Evolutionary conservation across 2,113 vertebrate species (phyloP), one percentile per base, ranked within the genome.

Genomic region (Penelope pileata): DNA sequence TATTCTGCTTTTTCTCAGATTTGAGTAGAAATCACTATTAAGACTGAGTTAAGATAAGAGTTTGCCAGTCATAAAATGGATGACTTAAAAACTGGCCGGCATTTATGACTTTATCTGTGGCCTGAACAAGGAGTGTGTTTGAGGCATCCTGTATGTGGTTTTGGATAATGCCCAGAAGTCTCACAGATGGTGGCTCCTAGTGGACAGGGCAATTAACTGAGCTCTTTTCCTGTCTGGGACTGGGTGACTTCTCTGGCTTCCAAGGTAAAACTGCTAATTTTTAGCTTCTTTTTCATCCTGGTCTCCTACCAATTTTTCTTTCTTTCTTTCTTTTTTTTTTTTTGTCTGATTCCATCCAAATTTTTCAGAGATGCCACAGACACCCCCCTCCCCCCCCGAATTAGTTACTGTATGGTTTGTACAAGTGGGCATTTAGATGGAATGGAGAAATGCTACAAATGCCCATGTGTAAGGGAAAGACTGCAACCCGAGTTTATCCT

Each of bases 51-150:
- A 67, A 90, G 85, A 74, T 94, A 95, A 95, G 88, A 54, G 38
- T 69, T 91, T 95, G 91, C 60, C 75, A 92, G 67, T 34, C 56
- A 48, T 81, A 75, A 92, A 96, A 94, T 68, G 47, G 23, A 90
- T 85, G 54, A n/a, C 67, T 93, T 88, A 74, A 94, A 80, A 73
- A 29, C 21, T 89, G 83, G 36, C 59, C 32, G 48, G 24, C 34
- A 88, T 0, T 53, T 69, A 47, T 15, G 70, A 12, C 16, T 19
- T 84, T 83, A 50, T 83, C 83, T 47, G 59, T 75, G 80, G 43
- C 24, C 51, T 81, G 56, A 95, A 51, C 22, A 43, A 59, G 45
- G 42, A 89, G 16, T 15, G 16, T 29, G 34, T 50, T 60, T 86
- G 82, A 69, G 30, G 42, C 1, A 19, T 30, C 21, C 23, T 18